Evolutionary conservation across 2,888 invertebrate species (phyloP).

Genomic region (Polia nebulosa): DNA sequence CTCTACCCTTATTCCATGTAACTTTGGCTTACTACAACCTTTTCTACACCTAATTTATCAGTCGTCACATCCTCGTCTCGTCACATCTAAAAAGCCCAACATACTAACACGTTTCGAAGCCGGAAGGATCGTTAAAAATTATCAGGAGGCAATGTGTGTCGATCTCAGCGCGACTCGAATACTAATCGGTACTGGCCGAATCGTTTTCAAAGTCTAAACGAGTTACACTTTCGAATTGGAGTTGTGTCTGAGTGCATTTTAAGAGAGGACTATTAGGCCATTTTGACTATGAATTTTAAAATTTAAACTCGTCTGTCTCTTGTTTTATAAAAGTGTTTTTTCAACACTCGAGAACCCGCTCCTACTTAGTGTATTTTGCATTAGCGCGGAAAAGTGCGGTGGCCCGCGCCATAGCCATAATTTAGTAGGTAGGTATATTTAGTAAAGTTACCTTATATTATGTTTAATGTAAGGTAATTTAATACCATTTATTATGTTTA

Average conservation of each 20-base stretch:
- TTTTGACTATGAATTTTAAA: neutral
- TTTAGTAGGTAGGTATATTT: too few species aligned
- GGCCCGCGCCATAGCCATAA: too few species aligned
- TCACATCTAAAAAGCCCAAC: constrained; percentile 34
- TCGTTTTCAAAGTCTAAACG: constrained; percentile 51
- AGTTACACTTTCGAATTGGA: constrained; percentile 53
- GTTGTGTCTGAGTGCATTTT: constrained; percentile 29
- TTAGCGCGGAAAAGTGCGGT: too few species aligned
- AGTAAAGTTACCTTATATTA: too few species aligned
- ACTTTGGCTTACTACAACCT: too few species aligned
- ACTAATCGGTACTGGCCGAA: constrained; percentile 46
- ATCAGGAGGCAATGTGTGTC: constrained; percentile 64
- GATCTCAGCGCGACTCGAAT: constrained; percentile 53
- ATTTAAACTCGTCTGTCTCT: constrained; percentile 20
- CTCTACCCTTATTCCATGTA: too few species aligned
- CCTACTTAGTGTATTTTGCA: too few species aligned
- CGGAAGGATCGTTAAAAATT: constrained; percentile 65
- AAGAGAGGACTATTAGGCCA: constrained; percentile 1
- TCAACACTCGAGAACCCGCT: too few species aligned
- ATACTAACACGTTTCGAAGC: constrained; percentile 56
- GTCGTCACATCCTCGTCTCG: constrained; percentile 45
- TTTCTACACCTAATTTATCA: too few species aligned
- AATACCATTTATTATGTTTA: too few species aligned
- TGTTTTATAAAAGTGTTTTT: too few species aligned
- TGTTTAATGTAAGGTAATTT: too few species aligned